Percentiles rank a stretch among this genome's conserved stretches.
Evolutionary conservation across 2,888 invertebrate species (phyloP).

Genomic region (Amblyjoppa fuscipennis): DNA sequence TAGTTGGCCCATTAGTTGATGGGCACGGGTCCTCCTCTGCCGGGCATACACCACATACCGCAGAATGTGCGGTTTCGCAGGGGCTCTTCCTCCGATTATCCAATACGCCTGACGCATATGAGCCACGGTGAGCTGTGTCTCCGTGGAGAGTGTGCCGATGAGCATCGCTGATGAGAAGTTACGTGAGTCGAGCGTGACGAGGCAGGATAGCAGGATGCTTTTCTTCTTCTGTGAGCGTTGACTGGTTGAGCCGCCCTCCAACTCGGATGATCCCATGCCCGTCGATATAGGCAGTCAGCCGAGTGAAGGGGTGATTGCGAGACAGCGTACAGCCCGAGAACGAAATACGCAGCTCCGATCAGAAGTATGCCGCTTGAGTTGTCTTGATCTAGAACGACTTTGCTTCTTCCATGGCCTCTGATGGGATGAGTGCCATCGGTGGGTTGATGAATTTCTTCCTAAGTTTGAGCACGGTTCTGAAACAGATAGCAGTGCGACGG

Average conservation of each 20-base stretch:
- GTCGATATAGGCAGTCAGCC: slow-evolving; percentile 60
- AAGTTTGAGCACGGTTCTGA: background rate
- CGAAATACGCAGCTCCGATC: slow-evolving; percentile 15
- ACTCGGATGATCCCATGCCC: too few relatives aligned
- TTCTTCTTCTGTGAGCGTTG: slow-evolving; percentile 20
- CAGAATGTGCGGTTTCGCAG: slow-evolving; percentile 50
- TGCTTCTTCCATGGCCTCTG: background rate
- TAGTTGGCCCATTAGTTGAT: slow-evolving; percentile 70
- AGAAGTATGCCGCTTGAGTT: slow-evolving; percentile 43
- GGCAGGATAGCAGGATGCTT: slow-evolving; percentile 65
- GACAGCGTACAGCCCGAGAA: background rate
- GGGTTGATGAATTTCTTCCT: background rate
- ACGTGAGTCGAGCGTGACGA: background rate
- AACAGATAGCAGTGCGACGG: slow-evolving; percentile 37
- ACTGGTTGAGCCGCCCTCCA: slow-evolving; percentile 38
- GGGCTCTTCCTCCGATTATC: slow-evolving; percentile 64
- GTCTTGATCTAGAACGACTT: slow-evolving; percentile 45
- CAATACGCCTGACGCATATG: slow-evolving; percentile 54
- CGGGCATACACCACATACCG: slow-evolving; percentile 67
- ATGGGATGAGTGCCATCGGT: background rate
- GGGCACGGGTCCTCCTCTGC: slow-evolving; percentile 47
- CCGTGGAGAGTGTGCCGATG: slow-evolving; percentile 65
- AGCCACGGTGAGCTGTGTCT: slow-evolving; percentile 62
- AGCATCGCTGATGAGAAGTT: slow-evolving; percentile 59
- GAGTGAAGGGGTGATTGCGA: slow-evolving; percentile 40